Evolutionary conservation across 2,113 vertebrate species (phyloP).

Genomic region (Mesoclemmys tuberculata): DNA sequence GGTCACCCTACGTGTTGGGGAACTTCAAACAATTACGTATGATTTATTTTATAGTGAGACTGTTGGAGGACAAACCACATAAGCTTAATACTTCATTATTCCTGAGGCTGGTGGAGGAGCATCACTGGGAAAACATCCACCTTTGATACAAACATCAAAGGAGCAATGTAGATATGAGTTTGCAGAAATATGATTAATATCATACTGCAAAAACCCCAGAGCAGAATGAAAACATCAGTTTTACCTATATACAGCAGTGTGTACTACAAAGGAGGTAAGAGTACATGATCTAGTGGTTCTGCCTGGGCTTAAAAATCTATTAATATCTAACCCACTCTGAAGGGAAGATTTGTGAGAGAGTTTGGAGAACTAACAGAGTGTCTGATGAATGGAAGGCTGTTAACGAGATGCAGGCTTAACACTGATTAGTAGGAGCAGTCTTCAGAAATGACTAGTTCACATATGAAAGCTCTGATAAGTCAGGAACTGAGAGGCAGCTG

Average conservation of each 20-base stretch:
- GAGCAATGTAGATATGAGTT: neutral
- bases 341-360: neutral
- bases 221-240: neutral
- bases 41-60: neutral
- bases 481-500: neutral
- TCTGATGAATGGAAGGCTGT: neutral
- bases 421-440: neutral
- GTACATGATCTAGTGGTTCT: neutral
- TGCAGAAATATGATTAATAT: neutral
- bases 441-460: neutral
- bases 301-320: neutral
- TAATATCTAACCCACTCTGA: neutral
- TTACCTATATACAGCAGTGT: neutral
- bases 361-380: neutral
- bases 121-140: neutral
- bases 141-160: neutral
- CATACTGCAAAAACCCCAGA: neutral
- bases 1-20: too few relatives aligned
- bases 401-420: neutral
- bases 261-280: neutral
- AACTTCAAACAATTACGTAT: neutral
- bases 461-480: neutral
- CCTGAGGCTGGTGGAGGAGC: neutral
- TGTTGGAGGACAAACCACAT: neutral
- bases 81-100: neutral